These are phyloP conservation scores for Plectrocnemia conspersa DNA, from an alignment of 1,140 invertebrate species.

Conservation along the genomic window DNA sequence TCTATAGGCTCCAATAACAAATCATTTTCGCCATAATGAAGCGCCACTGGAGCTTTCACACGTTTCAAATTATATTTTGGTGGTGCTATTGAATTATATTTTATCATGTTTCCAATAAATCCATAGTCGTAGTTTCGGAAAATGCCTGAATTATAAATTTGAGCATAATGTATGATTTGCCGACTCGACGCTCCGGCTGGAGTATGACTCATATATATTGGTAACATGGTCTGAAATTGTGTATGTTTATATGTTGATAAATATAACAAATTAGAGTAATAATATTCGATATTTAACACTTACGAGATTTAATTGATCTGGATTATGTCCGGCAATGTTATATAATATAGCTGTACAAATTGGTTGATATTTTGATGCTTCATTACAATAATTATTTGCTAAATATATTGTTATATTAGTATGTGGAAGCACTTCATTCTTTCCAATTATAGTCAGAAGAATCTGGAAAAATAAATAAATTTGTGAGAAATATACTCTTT, in stretches of 20 bases:
- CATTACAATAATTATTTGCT: constrained; percentile 37
- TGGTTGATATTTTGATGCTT: constrained; percentile 58
- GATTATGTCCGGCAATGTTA: constrained; percentile 53
- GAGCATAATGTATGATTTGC: constrained; percentile 72
- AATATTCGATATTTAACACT: too few relatives aligned
- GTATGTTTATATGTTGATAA: too few relatives aligned
- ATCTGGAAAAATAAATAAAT: not conserved
- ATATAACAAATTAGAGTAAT: too few relatives aligned
- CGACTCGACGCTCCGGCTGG: constrained; percentile 78
- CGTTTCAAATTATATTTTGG: constrained; percentile 57
- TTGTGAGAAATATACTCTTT: not conserved
- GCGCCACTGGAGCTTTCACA: constrained; percentile 59
- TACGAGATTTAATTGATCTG: constrained; percentile 64
- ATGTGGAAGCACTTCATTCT: not conserved
- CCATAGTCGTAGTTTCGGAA: constrained; percentile 44
- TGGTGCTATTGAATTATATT: constrained; percentile 41
- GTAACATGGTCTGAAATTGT: constrained; percentile 65
- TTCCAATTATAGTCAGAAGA: not conserved
- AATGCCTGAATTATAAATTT: constrained; percentile 49
- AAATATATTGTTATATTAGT: constrained; percentile 34
- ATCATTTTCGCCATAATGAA: constrained; percentile 72
- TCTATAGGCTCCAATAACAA: constrained; percentile 59
- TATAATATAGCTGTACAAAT: constrained; percentile 61
- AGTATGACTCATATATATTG: constrained; percentile 70
- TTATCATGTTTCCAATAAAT: constrained; percentile 42